Evolutionary conservation across 2,113 vertebrate species (phyloP), one percentile per base, ranked within the genome.

Genomic region (Centropus unirufus): DNA sequence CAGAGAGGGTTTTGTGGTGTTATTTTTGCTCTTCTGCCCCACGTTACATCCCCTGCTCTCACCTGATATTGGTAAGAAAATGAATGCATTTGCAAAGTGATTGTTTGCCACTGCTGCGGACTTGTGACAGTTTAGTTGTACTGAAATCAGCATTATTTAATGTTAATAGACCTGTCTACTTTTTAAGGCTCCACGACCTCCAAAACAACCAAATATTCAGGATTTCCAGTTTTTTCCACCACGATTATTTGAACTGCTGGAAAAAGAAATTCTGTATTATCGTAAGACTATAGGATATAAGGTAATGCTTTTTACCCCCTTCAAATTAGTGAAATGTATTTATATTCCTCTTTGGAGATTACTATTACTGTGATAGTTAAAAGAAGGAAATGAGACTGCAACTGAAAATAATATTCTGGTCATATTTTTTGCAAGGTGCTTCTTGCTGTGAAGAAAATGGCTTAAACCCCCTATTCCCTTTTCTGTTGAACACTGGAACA

Each of bases 171-270:
- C 78, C 29, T 95, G 6, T 94, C 14, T 94, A 14, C 86, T 69
- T 96, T 75, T 97, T 64, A 96, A 99, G 98, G 98, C 98, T 91
- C 98, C 98, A 54, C 97, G 98, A 86, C 98, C 98, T 87, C 98
- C 98, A 23, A 99, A 98, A 92, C 98, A 99, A 89, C 98, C 98
- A 87, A 99, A 98, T 96, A 98, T 99, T 96, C 99, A 99, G 89
- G 99, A 99, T 97, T 99, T 99, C 95, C 99, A 99, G 36, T 99
- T 99, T 96, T 99, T 99, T 59, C 98, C 99, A 51, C 98, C 98
- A 52, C 98, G 98, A 66, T 97, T 99, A 74, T 99, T 99, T 97
- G 99, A 99, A 83, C 97, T 99, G 78, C 97, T 99, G 92, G 99
- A 99, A 95, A 98, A 99, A 96, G 99, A 99, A 97, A 99, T 99